Base-by-base conservation (phyloP, 2,113 vertebrate species). In the Cyprinodon variegatus region DNA sequence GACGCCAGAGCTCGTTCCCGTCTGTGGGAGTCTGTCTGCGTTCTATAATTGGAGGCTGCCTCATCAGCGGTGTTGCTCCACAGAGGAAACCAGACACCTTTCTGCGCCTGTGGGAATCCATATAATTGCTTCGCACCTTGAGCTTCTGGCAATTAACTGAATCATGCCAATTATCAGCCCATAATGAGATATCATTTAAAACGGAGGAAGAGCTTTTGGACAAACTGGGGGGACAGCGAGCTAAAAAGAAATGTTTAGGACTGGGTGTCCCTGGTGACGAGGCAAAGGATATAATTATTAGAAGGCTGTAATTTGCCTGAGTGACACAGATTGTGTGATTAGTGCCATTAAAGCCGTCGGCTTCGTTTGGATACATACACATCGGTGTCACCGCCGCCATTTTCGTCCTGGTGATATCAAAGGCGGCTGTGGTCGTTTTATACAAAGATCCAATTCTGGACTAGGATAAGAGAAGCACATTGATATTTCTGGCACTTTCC, bases 61-160 rank as follows among this genome's bases (percentile, higher is more conserved):
- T 90, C 85, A 87, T 91, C 87, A 86, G 83, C 46, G 78, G 82
- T 82, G 87, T 83, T 48, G 81, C 84, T 85, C 88, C 89, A 73
- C 82, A 75, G 89, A 86, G 89, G 79, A 61, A 83, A 78, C 83
- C 82, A 81, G 90, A 88, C 88, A 88, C 87, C 90, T 91, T 84
- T 79, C 53, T 17, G 11, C 4, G 87, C 88, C 90, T 43, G 84
- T 85, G 91, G 90, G 91, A 89, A 83, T 90, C 83, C 6, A 14
- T 60, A 61, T 91, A 92, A 92, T 92, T 92, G 88, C 90, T 91
- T 89, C 86, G 86, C 88, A 92, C 90, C 90, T 91, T 88, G 83
- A 91, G 89, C 86, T 88, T 83, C 77, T 82, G 61, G 88, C 89
- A 91, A 92, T 92, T 92, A 92, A 92, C 84, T 87, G 87, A 91